Evolutionary conservation across 2,113 vertebrate species (phyloP).

Genomic region (Seriola dumerili): DNA sequence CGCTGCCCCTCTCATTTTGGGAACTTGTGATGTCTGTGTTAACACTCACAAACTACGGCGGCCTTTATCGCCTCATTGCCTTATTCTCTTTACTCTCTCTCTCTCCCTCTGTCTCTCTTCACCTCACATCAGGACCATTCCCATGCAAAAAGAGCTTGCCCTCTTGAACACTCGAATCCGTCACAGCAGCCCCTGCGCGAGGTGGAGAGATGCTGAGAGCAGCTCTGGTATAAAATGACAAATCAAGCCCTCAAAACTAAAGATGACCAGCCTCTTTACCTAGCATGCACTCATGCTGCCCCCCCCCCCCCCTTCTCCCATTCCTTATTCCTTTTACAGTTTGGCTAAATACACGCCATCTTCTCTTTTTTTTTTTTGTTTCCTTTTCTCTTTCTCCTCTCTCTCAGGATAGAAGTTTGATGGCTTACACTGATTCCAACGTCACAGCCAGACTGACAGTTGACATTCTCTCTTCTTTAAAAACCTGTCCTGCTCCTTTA

Average conservation of each 20-base stretch:
- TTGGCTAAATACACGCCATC: slow-evolving; percentile 41
- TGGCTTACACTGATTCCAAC: slow-evolving; percentile 80
- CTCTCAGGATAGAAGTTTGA: slow-evolving; percentile 75
- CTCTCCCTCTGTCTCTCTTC: slow-evolving; percentile 2
- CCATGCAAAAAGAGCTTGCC: slow-evolving; percentile 33
- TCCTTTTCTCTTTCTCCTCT: slow-evolving; percentile 54
- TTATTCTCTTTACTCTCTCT: slow-evolving; percentile 3
- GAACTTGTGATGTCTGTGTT: slow-evolving; percentile 77
- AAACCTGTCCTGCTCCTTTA: slow-evolving; percentile 78
- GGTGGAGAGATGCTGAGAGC: slow-evolving; percentile 56
- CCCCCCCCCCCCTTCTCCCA: background rate
- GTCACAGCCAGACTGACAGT: slow-evolving; percentile 84
- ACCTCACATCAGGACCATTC: slow-evolving; percentile 19
- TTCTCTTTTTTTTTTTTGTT: slow-evolving; percentile 28
- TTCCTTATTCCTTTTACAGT: slow-evolving; percentile 37
- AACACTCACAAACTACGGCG: slow-evolving; percentile 58
- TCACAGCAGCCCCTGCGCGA: slow-evolving; percentile 23
- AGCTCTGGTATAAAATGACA: slow-evolving; percentile 60
- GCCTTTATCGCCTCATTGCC: slow-evolving; percentile 42
- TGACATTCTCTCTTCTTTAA: slow-evolving; percentile 87
- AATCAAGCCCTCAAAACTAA: slow-evolving; percentile 51
- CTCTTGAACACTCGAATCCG: slow-evolving; percentile 44
- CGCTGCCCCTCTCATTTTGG: slow-evolving; percentile 60
- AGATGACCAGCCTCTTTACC: slow-evolving; percentile 57
- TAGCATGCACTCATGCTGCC: slow-evolving; percentile 34